Evolutionary conservation across 2,113 vertebrate species (phyloP), one percentile per base, ranked within the genome.

Genomic region (Aphelocoma coerulescens): DNA sequence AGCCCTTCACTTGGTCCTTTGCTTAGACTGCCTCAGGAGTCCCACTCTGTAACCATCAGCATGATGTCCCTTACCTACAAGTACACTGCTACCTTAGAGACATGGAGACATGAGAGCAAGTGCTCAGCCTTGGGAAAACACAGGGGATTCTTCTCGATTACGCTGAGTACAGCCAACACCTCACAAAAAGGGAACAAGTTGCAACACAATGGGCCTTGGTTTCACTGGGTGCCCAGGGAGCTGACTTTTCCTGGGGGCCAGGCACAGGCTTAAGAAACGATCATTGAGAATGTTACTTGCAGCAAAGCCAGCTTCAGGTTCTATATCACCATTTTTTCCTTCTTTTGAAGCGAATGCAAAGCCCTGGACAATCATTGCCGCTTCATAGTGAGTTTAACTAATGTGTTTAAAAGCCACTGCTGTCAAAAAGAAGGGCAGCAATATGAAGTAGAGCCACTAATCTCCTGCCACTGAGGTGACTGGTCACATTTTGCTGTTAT

Each of bases 21-120:
- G 19, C 72, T 44, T 28, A 13, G 18, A 21, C 8, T 58, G 41
- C 24, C 39, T 6, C 24, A 9, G 9, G 16, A 86, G 44, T 16
- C 21, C n/a, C 4, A 3, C 2, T 1, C 43, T 37, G 30, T 3
- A 33, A 43, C 48, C 57, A 57, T 16, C 57, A 82, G 16, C 44
- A 10, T 0, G 1, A 41, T 3, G 12, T 16, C 22, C 59, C 48
- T 79, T 16, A 16, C 3, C 2, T 33, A 7, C 0, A 0, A 33
- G 19, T 6, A 30, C 11, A 41, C 23, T 65, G 6, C 52, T 74
- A 6, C 8, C 7, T 16, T 20, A 37, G 51, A 71, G 48, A 39
- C 43, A 13, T 14, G 33, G 59, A 71, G 66, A 63, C 4, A 12
- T 3, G 7, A 77, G 7, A 77, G 20, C n/a, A 51, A 66, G 3